Evolutionary conservation across 2,113 vertebrate genomes (phyloP), one percentile per base, ranked within the genome.

Genomic region (Callipepla californica): DNA sequence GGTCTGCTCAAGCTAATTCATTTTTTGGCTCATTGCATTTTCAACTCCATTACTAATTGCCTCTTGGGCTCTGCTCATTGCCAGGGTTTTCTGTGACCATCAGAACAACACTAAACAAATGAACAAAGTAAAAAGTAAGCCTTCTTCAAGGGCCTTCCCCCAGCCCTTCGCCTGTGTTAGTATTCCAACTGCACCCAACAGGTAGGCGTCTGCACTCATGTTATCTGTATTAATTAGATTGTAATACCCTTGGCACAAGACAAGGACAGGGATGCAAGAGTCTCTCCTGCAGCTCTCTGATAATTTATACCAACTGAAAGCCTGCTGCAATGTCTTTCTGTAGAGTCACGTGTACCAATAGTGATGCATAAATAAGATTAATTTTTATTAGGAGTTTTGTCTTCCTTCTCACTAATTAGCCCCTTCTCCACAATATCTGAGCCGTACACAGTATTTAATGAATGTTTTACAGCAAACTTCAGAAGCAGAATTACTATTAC

Each of bases 211-310:
- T 94, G 93, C 80, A 70, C 95, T 95, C 87, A 75, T 88, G 91
- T 95, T 94, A 96, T 96, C 94, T 95, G 94, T 95, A 95, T 95
- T 96, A 96, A 96, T 96, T 96, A 95, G 94, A 94, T 87, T 91
- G 82, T 95, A 96, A 96, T 94, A 91, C 91, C 93, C 94, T 96
- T 95, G 87, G 95, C 93, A 96, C 79, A 68, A 90, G 96, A 92
- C 95, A 96, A 96, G 94, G 95, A 96, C 94, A 82, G 78, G 87
- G 91, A 94, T 73, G 81, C 78, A 89, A 94, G 82, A 94, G 76
- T 90, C 59, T 93, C 73, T 94, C 81, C 95, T 95, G 94, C 93
- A 94, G 94, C 91, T 92, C 85, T 80, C 81, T 94, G 96, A 94
- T 94, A 95, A 96, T 96, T 95, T 94, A 94, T 90, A 96, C 89